A percentile compares a stretch with the other conserved stretches of the same genome.
Evolutionary conservation across 2,888 invertebrate genomes (phyloP).

Genomic region (Electrophaes corylata): DNA sequence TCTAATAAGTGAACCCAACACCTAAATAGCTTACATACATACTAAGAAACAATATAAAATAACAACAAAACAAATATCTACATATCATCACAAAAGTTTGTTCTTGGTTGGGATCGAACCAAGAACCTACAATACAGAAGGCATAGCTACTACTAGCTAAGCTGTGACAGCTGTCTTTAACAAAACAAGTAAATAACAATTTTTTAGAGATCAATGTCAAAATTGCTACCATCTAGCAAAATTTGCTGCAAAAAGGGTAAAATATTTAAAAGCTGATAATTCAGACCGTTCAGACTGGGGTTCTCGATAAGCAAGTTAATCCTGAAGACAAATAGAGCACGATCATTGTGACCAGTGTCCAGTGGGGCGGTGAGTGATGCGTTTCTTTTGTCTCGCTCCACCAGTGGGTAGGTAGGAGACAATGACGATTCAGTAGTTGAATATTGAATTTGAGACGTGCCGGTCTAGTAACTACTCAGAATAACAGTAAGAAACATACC

Average conservation of each 20-base stretch:
- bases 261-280: constrained; percentile 51
- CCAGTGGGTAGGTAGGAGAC: constrained; percentile 50
- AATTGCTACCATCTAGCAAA: background rate
- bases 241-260: constrained; percentile 40
- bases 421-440: constrained; percentile 77
- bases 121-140: too few species aligned
- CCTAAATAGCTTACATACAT: too few species aligned
- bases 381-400: constrained; percentile 79
- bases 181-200: too few species aligned
- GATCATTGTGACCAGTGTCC: constrained; percentile 68
- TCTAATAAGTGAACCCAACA: too few species aligned
- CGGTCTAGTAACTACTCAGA: too few species aligned
- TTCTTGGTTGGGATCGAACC: too few species aligned
- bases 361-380: constrained; percentile 76
- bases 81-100: too few species aligned
- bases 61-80: too few species aligned
- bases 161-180: too few species aligned
- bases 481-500: too few species aligned
- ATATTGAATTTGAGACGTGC: constrained; percentile 52
- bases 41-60: too few species aligned
- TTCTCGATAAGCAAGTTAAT: constrained; percentile 79
- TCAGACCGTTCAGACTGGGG: constrained; percentile 21
- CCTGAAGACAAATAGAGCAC: constrained; percentile 77
- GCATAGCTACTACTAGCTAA: too few species aligned
- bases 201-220: background rate